Evolutionary conservation across 2,888 invertebrate genomes (phyloP).

Genomic region (Agonopterix subpropinquella): DNA sequence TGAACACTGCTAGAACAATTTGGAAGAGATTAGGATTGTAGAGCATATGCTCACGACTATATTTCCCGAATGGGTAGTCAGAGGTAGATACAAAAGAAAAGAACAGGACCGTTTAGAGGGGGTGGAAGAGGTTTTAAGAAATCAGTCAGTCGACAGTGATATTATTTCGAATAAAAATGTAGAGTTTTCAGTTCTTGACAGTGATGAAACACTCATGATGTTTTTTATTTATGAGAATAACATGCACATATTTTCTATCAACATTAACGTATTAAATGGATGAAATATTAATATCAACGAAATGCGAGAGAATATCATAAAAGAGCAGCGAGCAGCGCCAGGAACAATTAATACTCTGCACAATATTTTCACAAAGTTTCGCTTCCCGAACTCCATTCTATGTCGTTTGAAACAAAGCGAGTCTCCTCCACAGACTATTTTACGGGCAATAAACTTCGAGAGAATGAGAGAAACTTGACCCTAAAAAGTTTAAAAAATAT

Average conservation of each 20-base stretch:
- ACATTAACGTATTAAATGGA: not conserved
- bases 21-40: too few relatives aligned
- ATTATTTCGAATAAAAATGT: too few relatives aligned
- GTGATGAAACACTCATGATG: too few relatives aligned
- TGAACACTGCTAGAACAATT: not conserved
- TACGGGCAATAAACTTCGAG: conserved; percentile 47
- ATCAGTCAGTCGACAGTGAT: too few relatives aligned
- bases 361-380: conserved; percentile 63
- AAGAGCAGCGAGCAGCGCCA: conserved; percentile 31
- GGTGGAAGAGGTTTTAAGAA: too few relatives aligned
- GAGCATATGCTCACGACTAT: too few relatives aligned
- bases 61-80: too few relatives aligned
- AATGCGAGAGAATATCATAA: conserved; percentile 1
- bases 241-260: too few relatives aligned
- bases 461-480: conserved; percentile 31
- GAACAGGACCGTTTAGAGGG: too few relatives aligned
- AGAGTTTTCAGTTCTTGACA: too few relatives aligned
- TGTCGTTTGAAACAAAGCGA: conserved; percentile 48
- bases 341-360: conserved; percentile 55
- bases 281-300: not conserved
- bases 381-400: conserved; percentile 46
- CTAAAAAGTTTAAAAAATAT: conserved; percentile 36
- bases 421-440: conserved; percentile 51
- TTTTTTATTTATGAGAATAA: too few relatives aligned
- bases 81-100: too few relatives aligned